phyloP scores from a whole-genome alignment of 2,888 invertebrate genomes.

The Pterostichus niger region DNA sequence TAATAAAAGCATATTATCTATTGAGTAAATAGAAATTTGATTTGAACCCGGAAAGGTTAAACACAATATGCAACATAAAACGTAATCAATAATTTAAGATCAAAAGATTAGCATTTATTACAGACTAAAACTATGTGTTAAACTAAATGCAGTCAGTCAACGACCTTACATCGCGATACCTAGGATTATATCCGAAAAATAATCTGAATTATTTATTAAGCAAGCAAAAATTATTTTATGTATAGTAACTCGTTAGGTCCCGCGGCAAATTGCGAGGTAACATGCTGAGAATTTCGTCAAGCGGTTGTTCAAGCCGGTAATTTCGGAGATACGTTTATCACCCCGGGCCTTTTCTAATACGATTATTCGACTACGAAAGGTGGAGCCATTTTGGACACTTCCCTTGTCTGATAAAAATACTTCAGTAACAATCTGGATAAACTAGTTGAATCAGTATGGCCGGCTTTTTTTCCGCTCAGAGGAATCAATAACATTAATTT shows the following conservation, averaged over 20 bases:
- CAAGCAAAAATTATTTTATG: slow-evolving; percentile 63
- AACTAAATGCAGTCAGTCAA: slow-evolving; percentile 46
- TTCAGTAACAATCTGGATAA: slow-evolving; percentile 27
- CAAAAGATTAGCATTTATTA: slow-evolving; percentile 40
- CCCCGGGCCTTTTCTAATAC: slow-evolving; percentile 54
- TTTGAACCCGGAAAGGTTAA: slow-evolving; percentile 34
- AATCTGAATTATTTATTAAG: slow-evolving; percentile 67
- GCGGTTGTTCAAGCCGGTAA: slow-evolving; percentile 36
- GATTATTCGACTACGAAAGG: slow-evolving; percentile 48
- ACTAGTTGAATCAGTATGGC: slow-evolving; percentile 3
- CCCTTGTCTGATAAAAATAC: slow-evolving; percentile 24
- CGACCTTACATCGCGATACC: slow-evolving; percentile 21
- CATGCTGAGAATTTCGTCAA: slow-evolving; percentile 56
- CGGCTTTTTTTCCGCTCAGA: slow-evolving; percentile 18
- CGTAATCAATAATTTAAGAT: slow-evolving; percentile 49
- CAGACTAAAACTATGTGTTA: slow-evolving; percentile 48
- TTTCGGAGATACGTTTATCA: slow-evolving; percentile 45
- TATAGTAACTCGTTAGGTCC: slow-evolving; percentile 43
- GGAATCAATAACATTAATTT: slow-evolving; percentile 52
- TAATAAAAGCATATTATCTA: too few species aligned
- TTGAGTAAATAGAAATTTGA: too few species aligned
- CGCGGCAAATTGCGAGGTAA: slow-evolving; percentile 23
- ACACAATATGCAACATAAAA: background rate
- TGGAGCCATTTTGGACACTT: slow-evolving; percentile 40
- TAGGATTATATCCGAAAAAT: slow-evolving; percentile 50